Evolutionary conservation across 2,113 vertebrate genomes (phyloP).

Genomic region (Poicephalus meyeri): DNA sequence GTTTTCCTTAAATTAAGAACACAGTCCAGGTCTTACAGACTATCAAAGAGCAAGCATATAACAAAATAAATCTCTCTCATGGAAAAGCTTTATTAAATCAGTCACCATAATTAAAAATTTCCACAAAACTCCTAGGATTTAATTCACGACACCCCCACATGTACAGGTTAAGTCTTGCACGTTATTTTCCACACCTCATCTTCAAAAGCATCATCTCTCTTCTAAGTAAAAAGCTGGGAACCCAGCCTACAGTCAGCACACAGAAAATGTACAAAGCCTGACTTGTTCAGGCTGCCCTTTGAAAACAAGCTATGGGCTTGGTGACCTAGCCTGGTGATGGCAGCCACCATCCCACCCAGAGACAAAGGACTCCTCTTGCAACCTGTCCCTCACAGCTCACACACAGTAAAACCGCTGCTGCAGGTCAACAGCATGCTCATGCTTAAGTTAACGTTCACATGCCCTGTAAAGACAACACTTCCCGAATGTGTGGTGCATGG

Average conservation of each 20-base stretch:
- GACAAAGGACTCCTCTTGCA: not conserved
- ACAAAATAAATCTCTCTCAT: not conserved
- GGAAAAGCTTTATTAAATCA: not conserved
- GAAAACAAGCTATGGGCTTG: not conserved
- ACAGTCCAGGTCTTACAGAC: not conserved
- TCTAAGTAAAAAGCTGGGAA: not conserved
- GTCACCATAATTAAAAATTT: not conserved
- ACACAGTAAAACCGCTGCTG: not conserved
- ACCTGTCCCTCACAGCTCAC: fast-evolving
- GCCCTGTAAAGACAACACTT: not conserved
- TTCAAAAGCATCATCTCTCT: not conserved
- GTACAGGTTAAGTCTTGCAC: not conserved
- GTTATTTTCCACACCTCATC: not conserved
- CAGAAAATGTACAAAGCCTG: not conserved
- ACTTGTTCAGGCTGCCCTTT: not conserved
- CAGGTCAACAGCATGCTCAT: fast-evolving
- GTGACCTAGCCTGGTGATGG: not conserved
- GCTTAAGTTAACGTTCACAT: fast-evolving
- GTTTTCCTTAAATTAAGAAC: not conserved
- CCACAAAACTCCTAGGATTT: not conserved
- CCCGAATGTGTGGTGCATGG: fast-evolving
- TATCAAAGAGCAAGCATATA: not conserved
- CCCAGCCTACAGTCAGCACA: not conserved
- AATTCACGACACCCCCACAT: not conserved
- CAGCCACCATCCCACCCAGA: not conserved